Evolutionary conservation across 2,797 vertebrate species (phyloP).

Genomic region (Microchirus variegatus): DNA sequence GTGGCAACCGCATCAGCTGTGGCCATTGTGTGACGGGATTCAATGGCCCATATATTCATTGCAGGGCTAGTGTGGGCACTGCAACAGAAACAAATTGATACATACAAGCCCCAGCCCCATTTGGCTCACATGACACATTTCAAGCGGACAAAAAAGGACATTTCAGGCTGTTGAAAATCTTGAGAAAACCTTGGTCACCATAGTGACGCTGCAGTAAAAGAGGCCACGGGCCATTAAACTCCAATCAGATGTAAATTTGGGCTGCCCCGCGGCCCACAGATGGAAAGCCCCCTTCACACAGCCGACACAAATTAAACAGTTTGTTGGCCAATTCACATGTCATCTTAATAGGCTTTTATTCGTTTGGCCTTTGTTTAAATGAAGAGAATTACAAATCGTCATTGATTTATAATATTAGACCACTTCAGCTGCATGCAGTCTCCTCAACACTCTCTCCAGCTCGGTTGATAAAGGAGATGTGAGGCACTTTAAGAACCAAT

Average conservation of each 20-base stretch:
- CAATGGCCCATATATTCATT: slow-evolving; percentile 94
- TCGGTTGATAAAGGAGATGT: slow-evolving; percentile 42
- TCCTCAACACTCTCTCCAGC: slow-evolving; percentile 53
- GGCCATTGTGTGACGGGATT: slow-evolving; percentile 84
- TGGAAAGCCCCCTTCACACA: slow-evolving; percentile 75
- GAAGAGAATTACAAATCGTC: slow-evolving; percentile 86
- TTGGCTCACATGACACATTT: slow-evolving; percentile 87
- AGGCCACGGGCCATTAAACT: slow-evolving; percentile 90
- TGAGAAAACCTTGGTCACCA: slow-evolving; percentile 90
- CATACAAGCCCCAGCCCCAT: slow-evolving; percentile 87
- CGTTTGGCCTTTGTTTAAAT: slow-evolving; percentile 88
- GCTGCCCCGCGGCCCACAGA: slow-evolving; percentile 75
- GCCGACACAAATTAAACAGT: slow-evolving; percentile 90
- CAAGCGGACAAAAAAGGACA: slow-evolving; percentile 89
- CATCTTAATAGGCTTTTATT: slow-evolving; percentile 92
- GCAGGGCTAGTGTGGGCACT: slow-evolving; percentile 78
- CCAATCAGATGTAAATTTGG: slow-evolving; percentile 94
- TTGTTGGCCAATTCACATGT: slow-evolving; percentile 94
- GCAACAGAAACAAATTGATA: slow-evolving; percentile 98
- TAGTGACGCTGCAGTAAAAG: slow-evolving; percentile 83
- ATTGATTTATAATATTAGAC: slow-evolving; percentile 89
- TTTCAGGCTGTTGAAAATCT: slow-evolving; percentile 91
- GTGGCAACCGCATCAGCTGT: slow-evolving; percentile 90
- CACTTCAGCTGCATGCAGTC: slow-evolving; percentile 78
- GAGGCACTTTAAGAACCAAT: slow-evolving; percentile 34